phyloP scores from a whole-genome alignment of 2,113 vertebrate genomes.

The Quiscalus mexicanus region DNA sequence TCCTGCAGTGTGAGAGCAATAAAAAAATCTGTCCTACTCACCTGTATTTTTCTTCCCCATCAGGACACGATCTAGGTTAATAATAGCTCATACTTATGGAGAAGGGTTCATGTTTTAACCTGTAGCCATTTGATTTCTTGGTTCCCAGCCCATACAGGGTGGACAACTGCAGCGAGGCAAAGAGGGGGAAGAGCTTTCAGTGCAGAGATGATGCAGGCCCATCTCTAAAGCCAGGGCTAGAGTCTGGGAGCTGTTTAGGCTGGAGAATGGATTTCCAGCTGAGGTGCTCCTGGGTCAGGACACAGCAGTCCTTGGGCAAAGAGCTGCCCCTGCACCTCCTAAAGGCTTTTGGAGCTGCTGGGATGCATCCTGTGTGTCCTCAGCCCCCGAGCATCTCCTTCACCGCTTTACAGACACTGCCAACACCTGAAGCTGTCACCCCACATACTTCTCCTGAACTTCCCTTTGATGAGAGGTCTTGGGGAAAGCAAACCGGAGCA shows the following conservation, averaged over 20 bases:
- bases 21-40: neutral
- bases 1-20: neutral
- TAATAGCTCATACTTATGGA: neutral
- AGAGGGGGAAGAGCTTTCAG: accelerated
- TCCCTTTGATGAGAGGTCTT: neutral
- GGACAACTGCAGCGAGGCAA: neutral
- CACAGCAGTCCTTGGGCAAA: neutral
- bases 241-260: neutral
- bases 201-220: neutral
- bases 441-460: slow-evolving; percentile 69
- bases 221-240: neutral
- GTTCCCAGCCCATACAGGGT: neutral
- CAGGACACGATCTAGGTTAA: neutral
- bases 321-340: neutral
- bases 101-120: neutral
- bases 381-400: slow-evolving; percentile 64
- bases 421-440: slow-evolving; percentile 70
- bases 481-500: neutral
- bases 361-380: slow-evolving; percentile 39
- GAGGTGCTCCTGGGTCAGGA: neutral
- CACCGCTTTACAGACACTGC: slow-evolving; percentile 59
- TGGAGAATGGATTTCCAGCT: neutral
- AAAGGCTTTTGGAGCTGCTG: slow-evolving; percentile 69
- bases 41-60: neutral
- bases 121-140: neutral